Evolutionary conservation across 64 coral and sea anemone species (phyloP).

Genomic region (Actinia equina): DNA sequence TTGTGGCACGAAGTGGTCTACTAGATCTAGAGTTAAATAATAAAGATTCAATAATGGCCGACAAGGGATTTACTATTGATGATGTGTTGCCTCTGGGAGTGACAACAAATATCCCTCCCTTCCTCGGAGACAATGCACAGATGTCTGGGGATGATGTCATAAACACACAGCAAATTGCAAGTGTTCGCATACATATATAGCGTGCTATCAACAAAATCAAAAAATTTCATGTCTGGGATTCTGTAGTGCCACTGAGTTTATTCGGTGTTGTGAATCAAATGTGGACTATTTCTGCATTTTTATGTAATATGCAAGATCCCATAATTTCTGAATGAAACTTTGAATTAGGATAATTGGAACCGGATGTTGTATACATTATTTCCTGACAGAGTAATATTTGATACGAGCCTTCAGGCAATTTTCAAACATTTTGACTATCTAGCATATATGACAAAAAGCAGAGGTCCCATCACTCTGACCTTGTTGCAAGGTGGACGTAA

Average conservation of each 20-base stretch:
- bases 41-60: conserved; percentile 18
- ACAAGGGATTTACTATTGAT: conserved; percentile 30
- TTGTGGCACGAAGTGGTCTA: background rate
- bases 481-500: too few relatives aligned
- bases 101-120: conserved; percentile 32
- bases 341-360: background rate
- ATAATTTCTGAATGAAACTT: background rate
- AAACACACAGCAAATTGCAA: conserved; percentile 23
- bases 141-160: conserved; percentile 17
- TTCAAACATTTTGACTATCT: too few relatives aligned
- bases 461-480: too few relatives aligned
- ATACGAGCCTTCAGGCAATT: too few relatives aligned
- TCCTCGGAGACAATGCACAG: conserved; percentile 12
- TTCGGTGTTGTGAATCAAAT: conserved; percentile 33
- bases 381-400: too few relatives aligned
- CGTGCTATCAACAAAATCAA: conserved; percentile 27
- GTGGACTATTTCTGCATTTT: conserved; percentile 28
- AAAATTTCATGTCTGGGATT: conserved; percentile 44
- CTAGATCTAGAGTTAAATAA: conserved; percentile 6
- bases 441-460: too few relatives aligned
- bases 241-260: background rate
- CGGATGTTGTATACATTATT: too few relatives aligned
- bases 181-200: conserved; percentile 21
- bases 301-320: conserved; percentile 14
- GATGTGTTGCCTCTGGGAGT: conserved; percentile 24